Evolutionary conservation across 2,888 invertebrate species (phyloP).

Genomic region (Lutraria lutraria): DNA sequence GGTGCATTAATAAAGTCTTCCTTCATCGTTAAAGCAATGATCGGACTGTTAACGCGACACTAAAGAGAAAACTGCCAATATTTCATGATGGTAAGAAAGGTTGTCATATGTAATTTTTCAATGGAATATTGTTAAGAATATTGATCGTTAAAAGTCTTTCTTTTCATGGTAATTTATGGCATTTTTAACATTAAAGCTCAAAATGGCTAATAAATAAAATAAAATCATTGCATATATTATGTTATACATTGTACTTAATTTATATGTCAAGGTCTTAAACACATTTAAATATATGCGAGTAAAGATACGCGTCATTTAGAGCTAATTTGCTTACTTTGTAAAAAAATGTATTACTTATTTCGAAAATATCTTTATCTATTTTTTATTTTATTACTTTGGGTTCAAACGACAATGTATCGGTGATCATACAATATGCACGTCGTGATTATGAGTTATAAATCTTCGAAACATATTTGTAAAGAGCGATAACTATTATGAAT

Average conservation of each 20-base stretch:
- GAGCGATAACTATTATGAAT: background rate
- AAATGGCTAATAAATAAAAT: background rate
- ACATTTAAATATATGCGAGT: background rate
- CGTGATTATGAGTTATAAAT: background rate
- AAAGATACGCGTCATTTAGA: background rate
- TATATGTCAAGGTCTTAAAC: background rate
- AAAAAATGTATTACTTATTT: conserved; percentile 8
- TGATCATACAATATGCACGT: background rate
- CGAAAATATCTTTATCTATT: background rate
- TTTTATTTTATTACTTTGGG: conserved; percentile 7
- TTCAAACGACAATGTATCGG: background rate
- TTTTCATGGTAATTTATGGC: background rate
- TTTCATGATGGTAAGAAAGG: background rate
- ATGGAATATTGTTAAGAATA: background rate
- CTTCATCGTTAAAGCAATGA: too few species aligned
- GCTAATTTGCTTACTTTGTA: background rate
- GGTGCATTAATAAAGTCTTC: too few species aligned
- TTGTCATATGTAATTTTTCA: background rate
- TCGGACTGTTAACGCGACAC: background rate
- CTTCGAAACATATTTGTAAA: background rate
- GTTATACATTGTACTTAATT: background rate
- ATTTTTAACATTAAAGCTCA: background rate
- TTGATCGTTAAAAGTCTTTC: background rate
- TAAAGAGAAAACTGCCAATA: background rate
- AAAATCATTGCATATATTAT: conserved; percentile 1